Conservation (phyloP, 2,888 invertebrate species). For the Leucophenga montana region DNA sequence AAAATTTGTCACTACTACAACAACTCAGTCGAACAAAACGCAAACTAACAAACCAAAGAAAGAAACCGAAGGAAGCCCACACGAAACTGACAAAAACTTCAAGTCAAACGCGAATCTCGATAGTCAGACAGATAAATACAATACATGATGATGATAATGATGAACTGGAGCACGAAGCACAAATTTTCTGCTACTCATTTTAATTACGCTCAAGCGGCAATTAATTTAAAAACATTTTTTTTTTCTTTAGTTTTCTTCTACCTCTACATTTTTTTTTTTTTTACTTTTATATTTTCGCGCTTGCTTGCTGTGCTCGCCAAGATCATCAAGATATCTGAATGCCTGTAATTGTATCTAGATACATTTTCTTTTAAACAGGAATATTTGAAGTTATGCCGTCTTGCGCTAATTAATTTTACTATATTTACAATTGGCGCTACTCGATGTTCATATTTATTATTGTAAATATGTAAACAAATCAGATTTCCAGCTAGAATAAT, state of each 20-base stretch:
- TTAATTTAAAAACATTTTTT: conserved; percentile 51
- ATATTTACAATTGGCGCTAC: no score
- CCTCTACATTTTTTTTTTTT: conserved; percentile 21
- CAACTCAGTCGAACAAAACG: conserved; percentile 5
- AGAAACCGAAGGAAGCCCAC: not conserved
- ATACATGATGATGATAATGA: not conserved
- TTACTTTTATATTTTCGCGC: conserved; percentile 13
- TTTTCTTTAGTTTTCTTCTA: conserved; percentile 33
- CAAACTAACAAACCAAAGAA: conserved; percentile 11
- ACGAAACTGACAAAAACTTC: not conserved
- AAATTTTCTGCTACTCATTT: conserved; percentile 37
- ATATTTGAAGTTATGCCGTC: conserved; percentile 30
- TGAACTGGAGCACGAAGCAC: conserved; percentile 24
- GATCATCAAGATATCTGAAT: not conserved
- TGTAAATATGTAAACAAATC: not conserved
- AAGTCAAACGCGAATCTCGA: no score
- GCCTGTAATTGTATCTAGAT: conserved; percentile 7
- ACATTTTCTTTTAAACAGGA: conserved; percentile 3
- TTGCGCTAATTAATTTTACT: conserved; percentile 14
- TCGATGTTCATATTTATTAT: no score
- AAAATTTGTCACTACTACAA: not conserved
- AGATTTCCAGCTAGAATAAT: conserved; percentile 30
- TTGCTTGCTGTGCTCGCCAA: conserved; percentile 4
- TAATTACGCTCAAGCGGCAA: conserved; percentile 62
- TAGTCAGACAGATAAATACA: no score